Base-by-base conservation (phyloP, 1,140 invertebrate genomes). In the Cheumatopsyche charites region DNA sequence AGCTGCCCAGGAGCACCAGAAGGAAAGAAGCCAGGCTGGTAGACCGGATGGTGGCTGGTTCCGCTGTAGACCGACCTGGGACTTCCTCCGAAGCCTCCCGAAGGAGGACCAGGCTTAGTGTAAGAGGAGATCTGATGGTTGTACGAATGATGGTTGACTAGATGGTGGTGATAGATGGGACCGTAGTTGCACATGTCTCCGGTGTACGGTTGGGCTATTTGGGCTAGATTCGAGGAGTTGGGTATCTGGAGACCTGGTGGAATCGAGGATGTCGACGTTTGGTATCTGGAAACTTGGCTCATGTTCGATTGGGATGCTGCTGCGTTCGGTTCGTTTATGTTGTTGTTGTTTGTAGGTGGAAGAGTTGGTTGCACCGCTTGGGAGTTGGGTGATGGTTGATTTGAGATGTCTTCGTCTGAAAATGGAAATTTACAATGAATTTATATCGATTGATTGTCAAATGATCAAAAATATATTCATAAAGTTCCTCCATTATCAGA, bases 101-200 rank as follows among this genome's bases (percentile, higher is more conserved):
- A 23, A 9, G 68, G 13, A 43, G 65, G 62, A 1, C 62, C 62
- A 3, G 52, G 41, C 36, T 62, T 62, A 23, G 71, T 17, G 42
- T 58, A 68, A 29, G 19, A 43, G 13, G 47, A 62, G 65, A 62
- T 62, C n/a, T 63, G 45, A 36, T 62, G 61, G 12, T 52, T 52
- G 19, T 62, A 52, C n/a, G 68, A 19, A 29, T 70, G 68, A 29
- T 70, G 68, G 41, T 61, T 62, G 1, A 62, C 52, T 11, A 62
- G n/a, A 43, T 70, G 68, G 67, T 71, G 71, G 42, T 73, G 74
- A 23, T 75, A 75, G 4, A 71, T 71, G 15, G 74, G 71, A 0
- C 74, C 74, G 19, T 75, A 75, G 19, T 65, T 62, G 61, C 74
- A 75, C 6, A 67, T 62, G 49, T 75, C 29, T 21, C 70, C 67